Evolutionary conservation across 2,797 vertebrate species (phyloP).

Genomic region (Melanogrammus aeglefinus): DNA sequence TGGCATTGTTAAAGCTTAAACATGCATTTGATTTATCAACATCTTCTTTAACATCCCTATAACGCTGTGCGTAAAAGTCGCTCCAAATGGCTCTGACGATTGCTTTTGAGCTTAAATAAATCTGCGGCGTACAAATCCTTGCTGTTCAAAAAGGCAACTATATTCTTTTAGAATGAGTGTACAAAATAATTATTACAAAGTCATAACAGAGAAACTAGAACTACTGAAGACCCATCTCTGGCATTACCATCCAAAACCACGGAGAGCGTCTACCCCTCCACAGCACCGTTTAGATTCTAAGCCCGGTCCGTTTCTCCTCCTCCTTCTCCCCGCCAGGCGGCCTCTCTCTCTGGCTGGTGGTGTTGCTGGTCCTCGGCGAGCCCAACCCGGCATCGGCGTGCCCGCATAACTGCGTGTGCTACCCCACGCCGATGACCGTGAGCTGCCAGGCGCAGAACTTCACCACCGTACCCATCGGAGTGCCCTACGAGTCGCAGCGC

Average conservation of each 20-base stretch:
- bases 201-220: background rate
- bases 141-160: background rate
- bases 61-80: constrained; percentile 51
- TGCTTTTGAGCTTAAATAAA: background rate
- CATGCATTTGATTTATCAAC: background rate
- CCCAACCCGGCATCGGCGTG: constrained; percentile 76
- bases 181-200: background rate
- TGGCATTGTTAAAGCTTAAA: background rate
- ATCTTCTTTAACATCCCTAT: background rate
- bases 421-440: constrained; percentile 93
- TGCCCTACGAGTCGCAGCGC: constrained; percentile 89
- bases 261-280: constrained; percentile 12
- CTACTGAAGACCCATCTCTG: background rate
- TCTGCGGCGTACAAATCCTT: background rate
- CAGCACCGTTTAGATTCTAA: constrained; percentile 5
- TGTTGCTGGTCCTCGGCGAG: constrained; percentile 76
- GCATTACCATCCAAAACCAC: background rate
- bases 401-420: constrained; percentile 92
- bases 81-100: background rate
- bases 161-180: background rate
- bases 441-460: constrained; percentile 99
- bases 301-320: constrained; percentile 1
- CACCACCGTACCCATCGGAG: constrained; percentile 84
- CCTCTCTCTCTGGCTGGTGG: constrained; percentile 75
- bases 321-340: constrained; percentile 57